Conservation (phyloP, 2,797 vertebrate genomes). For the Paratrypauchen microcephalus region DNA sequence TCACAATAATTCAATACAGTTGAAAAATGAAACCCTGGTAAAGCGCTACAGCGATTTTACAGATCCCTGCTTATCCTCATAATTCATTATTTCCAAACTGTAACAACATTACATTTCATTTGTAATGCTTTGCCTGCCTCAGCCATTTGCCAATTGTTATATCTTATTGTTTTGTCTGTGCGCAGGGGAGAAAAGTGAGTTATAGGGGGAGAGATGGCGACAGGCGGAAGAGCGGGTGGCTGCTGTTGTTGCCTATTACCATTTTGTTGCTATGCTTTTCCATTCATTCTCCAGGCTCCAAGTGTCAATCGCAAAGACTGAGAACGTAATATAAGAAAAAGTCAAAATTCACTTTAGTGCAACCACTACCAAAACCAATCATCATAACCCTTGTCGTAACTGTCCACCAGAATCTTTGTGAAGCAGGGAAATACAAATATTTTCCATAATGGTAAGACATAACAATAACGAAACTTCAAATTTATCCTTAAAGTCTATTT, state of each 20-base stretch:
- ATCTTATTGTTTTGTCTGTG: conserved; percentile 70
- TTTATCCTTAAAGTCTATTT: no score
- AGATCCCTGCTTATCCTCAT: conserved; percentile 73
- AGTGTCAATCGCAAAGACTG: conserved; percentile 15
- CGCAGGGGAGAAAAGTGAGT: conserved; percentile 64
- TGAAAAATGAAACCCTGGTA: conserved; percentile 75
- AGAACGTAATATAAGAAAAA: conserved; percentile 4
- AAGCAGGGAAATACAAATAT: background rate
- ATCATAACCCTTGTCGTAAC: background rate
- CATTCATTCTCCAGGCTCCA: conserved; percentile 19
- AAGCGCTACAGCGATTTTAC: conserved; percentile 74
- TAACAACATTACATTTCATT: conserved; percentile 76
- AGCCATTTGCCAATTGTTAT: conserved; percentile 73
- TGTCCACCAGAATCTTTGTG: background rate
- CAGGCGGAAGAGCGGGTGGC: conserved; percentile 32
- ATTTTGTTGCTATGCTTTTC: conserved; percentile 15
- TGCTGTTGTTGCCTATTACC: conserved; percentile 25
- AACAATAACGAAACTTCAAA: no score
- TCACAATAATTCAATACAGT: conserved; percentile 73
- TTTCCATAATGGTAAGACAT: background rate
- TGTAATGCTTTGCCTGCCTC: conserved; percentile 72
- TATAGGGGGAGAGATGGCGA: conserved; percentile 52
- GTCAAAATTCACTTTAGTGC: background rate
- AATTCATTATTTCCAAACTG: conserved; percentile 76
- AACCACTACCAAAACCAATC: background rate